Base-by-base conservation (phyloP, 1,140 invertebrate genomes). In the Venturia canescens region DNA sequence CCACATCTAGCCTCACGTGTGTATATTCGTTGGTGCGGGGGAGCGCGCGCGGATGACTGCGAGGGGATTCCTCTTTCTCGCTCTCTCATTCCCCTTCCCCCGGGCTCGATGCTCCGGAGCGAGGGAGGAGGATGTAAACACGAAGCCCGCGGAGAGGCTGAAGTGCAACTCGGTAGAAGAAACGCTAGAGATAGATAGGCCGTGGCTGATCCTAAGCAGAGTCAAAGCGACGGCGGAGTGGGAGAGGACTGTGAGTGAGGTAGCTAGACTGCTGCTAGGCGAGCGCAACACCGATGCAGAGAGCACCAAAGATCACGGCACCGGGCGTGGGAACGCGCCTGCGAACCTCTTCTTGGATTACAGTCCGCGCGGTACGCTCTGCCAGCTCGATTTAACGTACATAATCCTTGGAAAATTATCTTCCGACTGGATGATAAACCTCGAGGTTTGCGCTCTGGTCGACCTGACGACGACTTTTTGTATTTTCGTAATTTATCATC, bases 251-350 rank as follows among this genome's bases (percentile, higher is more conserved):
- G 15, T 21, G 78, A 70, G 26, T 48, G 38, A 48, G 27, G 69
- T 79, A 70, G 69, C 53, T 23, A 53, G 16, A 60, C 50, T 83
- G 86, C 85, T 86, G 87, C 85, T 81, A 31, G 50, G 38, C 38
- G 50, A 72, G 60, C 53, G 18, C 76, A 74, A 74, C 79, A 72
- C 78, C 48, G 60, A 60, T 34, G 31, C 78, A 50, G 69, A 44
- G 80, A 78, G 82, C 66, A 31, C 66, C 84, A 88, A 88, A 89
- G 88, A 89, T 89, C 88, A 88, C 85, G 84, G 85, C 84, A 79
- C 79, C 87, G 88, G 87, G 82, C 88, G 88, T 89, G 88, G 88
- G 88, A 89, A 89, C 87, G 85, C 88, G 83, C 84, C 84, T 87
- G n/a, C n/a, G 83, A 71, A 76, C 79, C 72, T 71, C 79, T 38